phyloP scores from a whole-genome alignment of 2,888 invertebrate genomes.

The Pyrrhia umbra region DNA sequence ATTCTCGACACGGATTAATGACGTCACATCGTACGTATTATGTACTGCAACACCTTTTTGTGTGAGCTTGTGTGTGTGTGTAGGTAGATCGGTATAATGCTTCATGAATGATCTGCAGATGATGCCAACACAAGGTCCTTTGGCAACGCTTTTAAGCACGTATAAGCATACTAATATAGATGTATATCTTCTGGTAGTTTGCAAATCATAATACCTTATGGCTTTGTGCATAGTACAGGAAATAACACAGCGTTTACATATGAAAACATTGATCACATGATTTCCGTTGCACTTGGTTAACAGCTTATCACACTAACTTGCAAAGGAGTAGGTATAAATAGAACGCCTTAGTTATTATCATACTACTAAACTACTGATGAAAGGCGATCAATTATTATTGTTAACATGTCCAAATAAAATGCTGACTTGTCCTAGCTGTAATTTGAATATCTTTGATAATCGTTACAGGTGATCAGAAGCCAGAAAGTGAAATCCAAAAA shows the following conservation, averaged over 20 bases:
- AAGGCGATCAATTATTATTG: too few relatives aligned
- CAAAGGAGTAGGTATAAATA: too few relatives aligned
- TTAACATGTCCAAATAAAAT: too few relatives aligned
- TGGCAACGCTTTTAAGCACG: constrained; percentile 19
- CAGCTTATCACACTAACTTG: neutral
- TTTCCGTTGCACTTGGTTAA: neutral
- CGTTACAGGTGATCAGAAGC: too few relatives aligned
- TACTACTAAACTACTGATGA: too few relatives aligned
- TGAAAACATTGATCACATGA: constrained; percentile 4
- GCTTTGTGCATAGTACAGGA: neutral
- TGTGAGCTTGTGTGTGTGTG: neutral
- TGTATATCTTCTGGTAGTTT: neutral
- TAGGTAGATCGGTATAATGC: neutral
- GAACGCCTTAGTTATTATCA: too few relatives aligned
- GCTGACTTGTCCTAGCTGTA: too few relatives aligned
- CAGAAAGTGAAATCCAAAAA: too few relatives aligned
- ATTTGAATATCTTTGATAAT: too few relatives aligned
- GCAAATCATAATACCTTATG: constrained; percentile 8
- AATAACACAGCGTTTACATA: neutral
- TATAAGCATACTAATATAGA: neutral
- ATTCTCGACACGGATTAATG: constrained; percentile 42
- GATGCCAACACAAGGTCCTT: constrained; percentile 36
- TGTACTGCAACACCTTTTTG: constrained; percentile 33
- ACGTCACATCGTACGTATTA: constrained; percentile 38
- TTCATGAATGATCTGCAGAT: constrained; percentile 29